Base-by-base conservation (phyloP, 2,113 vertebrate genomes). In the Megaceryle maxima region DNA sequence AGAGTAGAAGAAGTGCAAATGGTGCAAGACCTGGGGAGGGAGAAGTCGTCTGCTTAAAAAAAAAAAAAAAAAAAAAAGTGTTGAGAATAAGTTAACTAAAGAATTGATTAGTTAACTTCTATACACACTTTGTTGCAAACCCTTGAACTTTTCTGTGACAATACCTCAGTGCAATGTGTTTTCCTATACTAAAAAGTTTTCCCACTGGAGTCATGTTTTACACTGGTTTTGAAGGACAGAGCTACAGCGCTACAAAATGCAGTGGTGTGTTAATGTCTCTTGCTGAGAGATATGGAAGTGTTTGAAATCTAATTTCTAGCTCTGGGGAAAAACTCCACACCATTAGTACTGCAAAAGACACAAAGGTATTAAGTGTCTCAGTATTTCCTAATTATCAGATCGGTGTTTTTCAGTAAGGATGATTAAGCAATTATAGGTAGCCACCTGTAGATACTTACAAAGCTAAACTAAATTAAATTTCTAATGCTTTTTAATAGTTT, bases 371-470 rank as follows among this genome's bases (percentile, higher is more conserved):
- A 75, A 72, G 33, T 83, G 63, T 93, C 51, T 88, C 39, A 66
- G 62, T 82, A 62, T 88, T 95, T 95, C n/a, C 7, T 96, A 91
- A 91, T 96, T 91, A 82, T 29, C 51, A 75, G 80, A 46, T 87
- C 81, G 68, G 6, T 87, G 35, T 67, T 88, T 93, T 74, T 79
- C 70, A 92, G 44, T 88, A 69, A 50, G 28, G 73, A 73, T 88
- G 90, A 90, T 94, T 73, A 92, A 92, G 53, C 53, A 92, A 46
- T 90, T 92, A 84, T 17, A 53, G 37, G 44, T 84, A 68, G 35
- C 35, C 75, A 94, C 57, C 82, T 90, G 73, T 93, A 87, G 77
- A 35, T 88, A 53, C 12, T 79, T 89, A 62, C 0, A 3, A 95
- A 82, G 62, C 22, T 37, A 56, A 62, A 8, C 62, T 79, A 41